phyloP scores from a whole-genome alignment of 1,140 invertebrate genomes.

The Drosophila rhopaloa region DNA sequence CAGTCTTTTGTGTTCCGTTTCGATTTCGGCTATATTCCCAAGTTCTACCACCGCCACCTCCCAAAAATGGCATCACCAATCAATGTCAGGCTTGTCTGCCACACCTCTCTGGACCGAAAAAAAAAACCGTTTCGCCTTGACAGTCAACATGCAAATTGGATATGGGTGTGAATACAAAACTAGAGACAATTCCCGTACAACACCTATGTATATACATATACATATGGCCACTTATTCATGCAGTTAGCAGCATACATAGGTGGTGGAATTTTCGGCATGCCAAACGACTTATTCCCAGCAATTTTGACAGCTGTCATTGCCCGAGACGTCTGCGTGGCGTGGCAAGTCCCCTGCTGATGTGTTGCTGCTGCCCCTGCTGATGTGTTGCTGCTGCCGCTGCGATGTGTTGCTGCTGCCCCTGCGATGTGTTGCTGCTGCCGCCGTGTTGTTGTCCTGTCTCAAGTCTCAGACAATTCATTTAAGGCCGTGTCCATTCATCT shows the following conservation, averaged over 20 bases:
- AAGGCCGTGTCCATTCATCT: slow-evolving; percentile 51
- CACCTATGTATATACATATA: slow-evolving; percentile 28
- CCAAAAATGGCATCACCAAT: slow-evolving; percentile 51
- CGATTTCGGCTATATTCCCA: slow-evolving; percentile 9
- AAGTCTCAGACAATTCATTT: slow-evolving; percentile 67
- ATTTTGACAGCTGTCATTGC: slow-evolving; percentile 80
- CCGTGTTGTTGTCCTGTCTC: slow-evolving; percentile 34
- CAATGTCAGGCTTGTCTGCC: slow-evolving; percentile 45
- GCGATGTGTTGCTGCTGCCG: background rate
- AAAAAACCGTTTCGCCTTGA: slow-evolving; percentile 49
- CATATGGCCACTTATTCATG: slow-evolving; percentile 61
- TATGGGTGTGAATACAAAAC: slow-evolving; percentile 64
- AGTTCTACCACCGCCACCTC: background rate
- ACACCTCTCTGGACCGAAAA: slow-evolving; percentile 14
- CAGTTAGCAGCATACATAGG: slow-evolving; percentile 58
- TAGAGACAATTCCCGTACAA: slow-evolving; percentile 52
- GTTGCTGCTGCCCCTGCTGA: slow-evolving; percentile 23
- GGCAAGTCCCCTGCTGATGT: slow-evolving; percentile 45
- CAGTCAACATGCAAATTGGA: slow-evolving; percentile 67
- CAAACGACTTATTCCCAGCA: slow-evolving; percentile 70
- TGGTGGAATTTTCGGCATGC: slow-evolving; percentile 59
- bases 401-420: background rate
- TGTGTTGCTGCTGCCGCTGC: slow-evolving; percentile 22
- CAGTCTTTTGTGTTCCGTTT: slow-evolving; percentile 12
- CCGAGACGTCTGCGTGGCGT: slow-evolving; percentile 54